phyloP scores from a whole-genome alignment of 2,113 vertebrate species.

The Cyanistes caeruleus region DNA sequence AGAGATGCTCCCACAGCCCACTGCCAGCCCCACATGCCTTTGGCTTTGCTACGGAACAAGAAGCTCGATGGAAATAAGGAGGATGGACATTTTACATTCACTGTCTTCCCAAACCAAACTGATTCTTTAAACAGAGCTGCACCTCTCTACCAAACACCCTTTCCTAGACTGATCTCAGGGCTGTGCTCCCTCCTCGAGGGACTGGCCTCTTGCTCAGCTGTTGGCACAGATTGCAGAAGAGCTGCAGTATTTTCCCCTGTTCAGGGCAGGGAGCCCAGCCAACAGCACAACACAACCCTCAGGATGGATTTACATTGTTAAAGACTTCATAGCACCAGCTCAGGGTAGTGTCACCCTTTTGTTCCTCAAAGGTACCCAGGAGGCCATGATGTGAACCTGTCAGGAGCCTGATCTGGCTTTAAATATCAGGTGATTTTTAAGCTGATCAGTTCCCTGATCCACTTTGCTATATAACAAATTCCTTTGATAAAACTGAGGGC shows the following conservation, averaged over 20 bases:
- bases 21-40: background rate
- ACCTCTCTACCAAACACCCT: background rate
- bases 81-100: background rate
- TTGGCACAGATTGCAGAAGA: background rate
- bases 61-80: background rate
- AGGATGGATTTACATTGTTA: background rate
- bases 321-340: background rate
- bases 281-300: rapidly evolving
- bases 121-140: background rate
- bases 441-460: slow-evolving; percentile 22
- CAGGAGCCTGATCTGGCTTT: background rate
- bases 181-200: background rate
- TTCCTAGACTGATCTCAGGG: background rate
- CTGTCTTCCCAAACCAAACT: background rate
- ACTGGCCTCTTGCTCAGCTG: rapidly evolving
- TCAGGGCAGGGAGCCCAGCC: background rate
- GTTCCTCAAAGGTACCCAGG: background rate
- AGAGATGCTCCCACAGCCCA: background rate
- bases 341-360: background rate
- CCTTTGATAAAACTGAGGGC: background rate
- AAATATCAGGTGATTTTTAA: slow-evolving; percentile 40
- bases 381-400: background rate
- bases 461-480: background rate
- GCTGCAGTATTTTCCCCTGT: background rate
- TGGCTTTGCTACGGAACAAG: background rate